phyloP scores from a whole-genome alignment of 2,888 invertebrate genomes.

The Troides aeacus region DNA sequence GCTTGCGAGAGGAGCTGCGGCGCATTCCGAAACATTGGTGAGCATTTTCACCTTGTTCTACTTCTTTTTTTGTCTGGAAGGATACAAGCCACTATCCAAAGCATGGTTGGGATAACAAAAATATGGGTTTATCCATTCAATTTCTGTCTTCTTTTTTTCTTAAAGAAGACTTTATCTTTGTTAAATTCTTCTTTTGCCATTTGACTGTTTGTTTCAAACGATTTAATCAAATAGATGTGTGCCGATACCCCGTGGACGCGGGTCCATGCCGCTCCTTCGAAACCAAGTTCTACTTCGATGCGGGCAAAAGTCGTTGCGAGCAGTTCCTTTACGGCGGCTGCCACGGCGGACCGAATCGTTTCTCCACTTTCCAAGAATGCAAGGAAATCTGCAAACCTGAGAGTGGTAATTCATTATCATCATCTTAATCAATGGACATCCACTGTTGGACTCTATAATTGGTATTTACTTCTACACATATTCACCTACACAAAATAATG shows the following conservation, averaged over 20 bases:
- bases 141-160: too few relatives aligned
- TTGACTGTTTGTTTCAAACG: too few relatives aligned
- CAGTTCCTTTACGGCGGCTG: constrained; percentile 91
- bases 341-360: constrained; percentile 91
- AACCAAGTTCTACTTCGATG: constrained; percentile 86
- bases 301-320: constrained; percentile 80
- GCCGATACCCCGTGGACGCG: constrained; percentile 82
- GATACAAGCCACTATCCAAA: too few relatives aligned
- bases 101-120: too few relatives aligned
- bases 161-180: too few relatives aligned
- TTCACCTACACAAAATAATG: too few relatives aligned
- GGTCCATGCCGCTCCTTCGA: constrained; percentile 86
- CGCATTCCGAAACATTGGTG: constrained; percentile 84
- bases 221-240: constrained; percentile 81
- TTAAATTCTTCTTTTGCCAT: too few relatives aligned
- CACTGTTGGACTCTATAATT: too few relatives aligned
- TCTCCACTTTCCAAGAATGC: constrained; percentile 86
- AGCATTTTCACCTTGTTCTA: constrained; percentile 28
- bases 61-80: too few relatives aligned
- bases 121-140: too few relatives aligned
- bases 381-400: constrained; percentile 58
- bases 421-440: too few relatives aligned
- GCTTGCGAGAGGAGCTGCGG: constrained; percentile 89
- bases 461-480: too few relatives aligned
- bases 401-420: constrained; percentile 39